Base-by-base conservation (phyloP, 1,140 invertebrate genomes). In the Megalopta genalis region DNA sequence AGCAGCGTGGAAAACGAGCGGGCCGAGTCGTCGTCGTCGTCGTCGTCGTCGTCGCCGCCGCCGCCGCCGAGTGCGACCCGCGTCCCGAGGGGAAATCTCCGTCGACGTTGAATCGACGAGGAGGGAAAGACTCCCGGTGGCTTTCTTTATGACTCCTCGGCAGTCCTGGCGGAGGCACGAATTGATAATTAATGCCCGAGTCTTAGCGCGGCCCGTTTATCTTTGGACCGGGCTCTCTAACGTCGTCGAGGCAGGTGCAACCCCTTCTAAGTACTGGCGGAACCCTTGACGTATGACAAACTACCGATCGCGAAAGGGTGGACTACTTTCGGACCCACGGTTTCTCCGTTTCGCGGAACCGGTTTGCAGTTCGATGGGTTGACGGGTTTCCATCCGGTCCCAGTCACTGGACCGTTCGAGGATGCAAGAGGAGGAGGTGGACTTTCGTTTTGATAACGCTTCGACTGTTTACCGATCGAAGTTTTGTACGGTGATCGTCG, bases 291-390 rank as follows among this genome's bases (percentile, higher is more conserved):
- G 76, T 59, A 64, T 90, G 89, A 90, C 86, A 90, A 90, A 90
- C 86, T 85, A 66, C 79, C 84, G 87, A 91, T 90, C 87, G 85
- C 75, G 78, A 88, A 91, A 89, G 89, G 90, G 90, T 88, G 89
- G 89, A 87, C 87, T 63, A 77, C 46, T 67, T 23, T 65, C 52
- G 59, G 54, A 8, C 18, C 18, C 32, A 27, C 1, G n/a, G 16
- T n/a, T 77, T 16, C n/a, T 25, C 27, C 42, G 42, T 7, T 68
- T 68, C 71, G 72, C n/a, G 32, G 27, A 73, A 64, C 23, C 8
- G 16, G 32, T 18, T 37, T 27, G 16, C 54, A 49, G 49, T 72
- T 37, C 25, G 23, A 23, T 16, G 59, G 68, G 25, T 57, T 21
- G 23, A 60, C 54, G 49, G 9, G 32, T 54, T 57, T 69, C 46